A percentile compares a stretch with the other conserved stretches of the same genome.
Conservation (phyloP, 2,113 vertebrate genomes). For the Hippocampus abdominalis region DNA sequence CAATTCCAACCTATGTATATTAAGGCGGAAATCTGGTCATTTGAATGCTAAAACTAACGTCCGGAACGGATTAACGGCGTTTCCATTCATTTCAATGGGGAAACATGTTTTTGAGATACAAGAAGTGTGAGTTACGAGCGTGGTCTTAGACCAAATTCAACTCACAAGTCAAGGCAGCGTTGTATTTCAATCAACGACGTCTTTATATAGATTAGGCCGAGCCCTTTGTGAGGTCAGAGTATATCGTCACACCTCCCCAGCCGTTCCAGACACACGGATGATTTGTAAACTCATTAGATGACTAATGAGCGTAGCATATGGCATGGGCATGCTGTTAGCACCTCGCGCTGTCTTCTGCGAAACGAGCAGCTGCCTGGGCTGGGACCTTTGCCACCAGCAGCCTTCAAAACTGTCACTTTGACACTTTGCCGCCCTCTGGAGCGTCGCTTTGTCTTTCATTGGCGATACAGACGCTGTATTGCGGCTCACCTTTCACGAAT, state of each 20-base stretch:
- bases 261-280: slow-evolving; percentile 16
- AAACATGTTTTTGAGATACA: background rate
- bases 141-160: too few relatives aligned
- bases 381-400: too few relatives aligned
- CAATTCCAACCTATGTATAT: too few relatives aligned
- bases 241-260: slow-evolving; percentile 14
- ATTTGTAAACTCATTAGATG: slow-evolving; percentile 57
- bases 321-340: slow-evolving; percentile 30
- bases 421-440: background rate
- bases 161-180: too few relatives aligned
- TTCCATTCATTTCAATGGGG: background rate
- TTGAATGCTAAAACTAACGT: too few relatives aligned
- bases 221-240: slow-evolving; percentile 41
- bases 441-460: background rate
- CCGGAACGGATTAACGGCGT: too few relatives aligned
- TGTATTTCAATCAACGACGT: slow-evolving; percentile 13
- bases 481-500: too few relatives aligned
- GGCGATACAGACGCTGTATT: too few relatives aligned
- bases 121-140: too few relatives aligned
- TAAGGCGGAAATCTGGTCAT: too few relatives aligned
- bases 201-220: slow-evolving; percentile 15
- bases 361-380: slow-evolving; percentile 26
- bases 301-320: slow-evolving; percentile 55
- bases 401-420: background rate
- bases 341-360: slow-evolving; percentile 20